Conservation (phyloP, 2,888 invertebrate genomes). For the Brenthis daphne region DNA sequence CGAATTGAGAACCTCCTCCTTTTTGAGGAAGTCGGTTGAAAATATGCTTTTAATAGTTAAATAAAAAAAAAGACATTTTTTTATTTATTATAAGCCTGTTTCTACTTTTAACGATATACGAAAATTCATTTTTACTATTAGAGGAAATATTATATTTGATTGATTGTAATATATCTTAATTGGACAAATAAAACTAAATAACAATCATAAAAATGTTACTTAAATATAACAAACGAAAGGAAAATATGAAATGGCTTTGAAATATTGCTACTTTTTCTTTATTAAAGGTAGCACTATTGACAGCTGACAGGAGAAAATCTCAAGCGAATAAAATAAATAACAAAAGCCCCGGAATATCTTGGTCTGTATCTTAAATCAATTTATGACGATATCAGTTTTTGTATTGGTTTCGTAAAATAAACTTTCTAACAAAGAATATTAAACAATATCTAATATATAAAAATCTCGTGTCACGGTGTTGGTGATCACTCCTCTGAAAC, state of each 20-base stretch:
- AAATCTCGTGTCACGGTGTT: too few relatives aligned
- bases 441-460: too few relatives aligned
- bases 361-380: conserved; percentile 14
- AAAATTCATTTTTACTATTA: too few relatives aligned
- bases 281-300: conserved; percentile 8
- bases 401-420: neutral
- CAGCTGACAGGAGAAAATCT: conserved; percentile 20
- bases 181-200: conserved; percentile 14
- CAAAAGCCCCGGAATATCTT: neutral
- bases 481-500: too few relatives aligned
- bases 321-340: conserved; percentile 18
- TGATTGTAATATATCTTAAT: neutral
- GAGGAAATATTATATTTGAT: neutral
- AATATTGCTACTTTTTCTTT: conserved; percentile 10
- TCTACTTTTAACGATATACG: too few relatives aligned
- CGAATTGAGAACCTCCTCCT: too few relatives aligned
- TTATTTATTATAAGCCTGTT: too few relatives aligned
- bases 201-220: conserved; percentile 1
- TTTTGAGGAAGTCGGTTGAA: too few relatives aligned
- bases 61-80: too few relatives aligned
- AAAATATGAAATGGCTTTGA: conserved; percentile 3
- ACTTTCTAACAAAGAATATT: too few relatives aligned
- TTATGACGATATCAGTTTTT: conserved; percentile 2
- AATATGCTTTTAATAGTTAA: too few relatives aligned
- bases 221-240: conserved; percentile 10